Evolutionary conservation across 2,888 invertebrate species (phyloP), one percentile per base, ranked within the genome.

Genomic region (Napeogenes inachia): DNA sequence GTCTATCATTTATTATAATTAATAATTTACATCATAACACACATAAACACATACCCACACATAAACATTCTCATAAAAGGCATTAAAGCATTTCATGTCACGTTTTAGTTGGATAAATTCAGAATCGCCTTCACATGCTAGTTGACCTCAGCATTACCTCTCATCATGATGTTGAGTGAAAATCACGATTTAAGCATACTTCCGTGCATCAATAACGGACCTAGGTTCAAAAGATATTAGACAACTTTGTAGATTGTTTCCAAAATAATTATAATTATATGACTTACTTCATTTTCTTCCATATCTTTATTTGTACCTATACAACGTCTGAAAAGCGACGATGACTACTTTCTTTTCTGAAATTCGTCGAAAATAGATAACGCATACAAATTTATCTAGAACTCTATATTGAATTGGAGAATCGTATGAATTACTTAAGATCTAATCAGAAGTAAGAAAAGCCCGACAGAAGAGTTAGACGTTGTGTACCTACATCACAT

Each of bases 401-500:
- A 38, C 8, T 42, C 12, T 50, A 38, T 42, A 58, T 58, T 35
- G 21, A 35, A 59, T 53, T 38, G 45, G 38, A 13, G 54, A 42
- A 56, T 30, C 50, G 21, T 60, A 56, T 50, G 10, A 60, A 50
- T 50, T 50, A 60, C 47, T 50, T 30, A 50, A 50, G 56, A 56
- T 60, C 47, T 56, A 50, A 56, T 56, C 50, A 50, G 38, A 5
- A 47, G 30, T 55, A 53, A 42, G 59, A 56, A 81, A 79, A 77
- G 82, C 67, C 68, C 68, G 68, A 68, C 66, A 66, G 54, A 61
- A 68, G 75, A 84, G 83, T 86, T 84, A 84, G 81, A 85, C 85
- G 85, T 80, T n/a, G 50, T 50, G 50, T 86, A 81, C 79, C 75
- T 71, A 80, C 80, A 81, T 80, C 84, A 79, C 85, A 87, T 88